Percentiles rank a stretch among this genome's conserved stretches.
Conservation (phyloP, 2,113 vertebrate genomes). For the Heterotis niloticus region DNA sequence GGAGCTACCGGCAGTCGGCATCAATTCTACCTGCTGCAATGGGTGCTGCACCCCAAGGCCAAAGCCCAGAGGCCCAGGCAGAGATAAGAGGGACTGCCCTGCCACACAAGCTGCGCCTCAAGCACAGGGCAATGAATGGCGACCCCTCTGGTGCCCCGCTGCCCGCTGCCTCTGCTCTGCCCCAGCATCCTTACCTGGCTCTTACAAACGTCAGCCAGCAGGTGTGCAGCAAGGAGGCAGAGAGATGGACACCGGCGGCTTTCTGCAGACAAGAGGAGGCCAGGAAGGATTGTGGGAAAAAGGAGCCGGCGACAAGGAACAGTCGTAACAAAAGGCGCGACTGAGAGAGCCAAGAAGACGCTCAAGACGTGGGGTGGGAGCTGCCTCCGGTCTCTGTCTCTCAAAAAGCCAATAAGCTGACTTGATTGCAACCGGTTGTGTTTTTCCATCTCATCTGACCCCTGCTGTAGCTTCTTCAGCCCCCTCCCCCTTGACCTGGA, state of each 20-base stretch:
- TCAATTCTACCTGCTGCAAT: neutral
- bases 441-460: slow-evolving; percentile 1
- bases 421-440: slow-evolving; percentile 6
- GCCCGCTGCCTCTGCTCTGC: slow-evolving; percentile 53
- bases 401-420: neutral
- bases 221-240: slow-evolving; percentile 45
- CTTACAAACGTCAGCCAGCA: slow-evolving; percentile 51
- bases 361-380: neutral
- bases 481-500: neutral
- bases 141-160: slow-evolving; percentile 49
- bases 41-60: slow-evolving; percentile 5
- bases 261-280: slow-evolving; percentile 33
- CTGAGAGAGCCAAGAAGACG: slow-evolving; percentile 32
- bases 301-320: slow-evolving; percentile 42
- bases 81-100: slow-evolving; percentile 66
- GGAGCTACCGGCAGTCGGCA: slow-evolving; percentile 40
- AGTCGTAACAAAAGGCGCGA: slow-evolving; percentile 55
- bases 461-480: too few relatives aligned
- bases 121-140: slow-evolving; percentile 62
- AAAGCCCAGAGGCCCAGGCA: slow-evolving; percentile 39
- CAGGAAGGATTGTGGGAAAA: slow-evolving; percentile 53
- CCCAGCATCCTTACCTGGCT: slow-evolving; percentile 68
- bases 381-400: neutral
- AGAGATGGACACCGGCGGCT: slow-evolving; percentile 40
- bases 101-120: slow-evolving; percentile 78